Evolutionary conservation across 2,797 vertebrate genomes (phyloP).

Genomic region (Lagodon rhomboides): DNA sequence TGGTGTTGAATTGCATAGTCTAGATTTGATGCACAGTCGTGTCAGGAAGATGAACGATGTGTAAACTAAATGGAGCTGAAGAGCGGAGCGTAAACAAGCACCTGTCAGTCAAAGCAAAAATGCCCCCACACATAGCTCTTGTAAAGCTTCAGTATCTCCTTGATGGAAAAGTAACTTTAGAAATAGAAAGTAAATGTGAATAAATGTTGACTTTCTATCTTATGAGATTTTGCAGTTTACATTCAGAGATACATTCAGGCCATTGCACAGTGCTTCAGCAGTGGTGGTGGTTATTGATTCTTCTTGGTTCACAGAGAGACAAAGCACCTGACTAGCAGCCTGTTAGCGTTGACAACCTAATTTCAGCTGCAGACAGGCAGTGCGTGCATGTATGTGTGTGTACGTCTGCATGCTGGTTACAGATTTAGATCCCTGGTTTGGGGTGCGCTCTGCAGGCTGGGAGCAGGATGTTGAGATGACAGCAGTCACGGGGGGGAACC

Average conservation of each 20-base stretch:
- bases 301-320: conserved; percentile 40
- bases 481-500: conserved; percentile 63
- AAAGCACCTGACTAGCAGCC: conserved; percentile 42
- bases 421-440: conserved; percentile 62
- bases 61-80: conserved; percentile 16
- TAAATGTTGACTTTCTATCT: neutral
- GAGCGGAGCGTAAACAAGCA: conserved; percentile 24
- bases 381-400: conserved; percentile 28
- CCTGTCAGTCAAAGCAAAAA: conserved; percentile 19
- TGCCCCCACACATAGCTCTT: neutral
- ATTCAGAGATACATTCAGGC: conserved; percentile 7
- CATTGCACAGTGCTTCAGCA: neutral
- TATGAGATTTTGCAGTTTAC: neutral
- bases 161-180: neutral
- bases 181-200: neutral
- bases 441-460: conserved; percentile 51
- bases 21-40: conserved; percentile 15
- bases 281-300: conserved; percentile 17
- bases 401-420: conserved; percentile 38
- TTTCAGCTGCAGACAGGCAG: conserved; percentile 51
- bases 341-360: conserved; percentile 60
- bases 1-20: neutral
- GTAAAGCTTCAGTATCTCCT: neutral
- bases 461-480: conserved; percentile 70
- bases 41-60: conserved; percentile 11